Evolutionary conservation across 2,888 invertebrate species (phyloP).

Genomic region (Tiliacea citrago): DNA sequence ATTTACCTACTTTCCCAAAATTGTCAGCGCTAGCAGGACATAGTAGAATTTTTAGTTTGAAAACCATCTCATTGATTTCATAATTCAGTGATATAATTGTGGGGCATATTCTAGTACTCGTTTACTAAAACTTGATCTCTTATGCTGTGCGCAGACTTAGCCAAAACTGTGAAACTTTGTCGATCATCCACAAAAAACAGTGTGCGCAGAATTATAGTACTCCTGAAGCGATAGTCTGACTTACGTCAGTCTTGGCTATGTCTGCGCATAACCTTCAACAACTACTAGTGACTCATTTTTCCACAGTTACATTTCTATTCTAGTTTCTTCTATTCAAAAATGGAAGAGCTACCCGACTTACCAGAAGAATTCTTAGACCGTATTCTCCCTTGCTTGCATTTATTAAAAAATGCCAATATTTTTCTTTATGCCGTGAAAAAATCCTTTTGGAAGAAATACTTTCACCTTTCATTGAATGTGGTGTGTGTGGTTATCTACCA

Average conservation of each 20-base stretch:
- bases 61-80: not conserved
- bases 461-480: conserved; percentile 52
- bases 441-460: conserved; percentile 41
- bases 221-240: not conserved
- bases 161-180: not conserved
- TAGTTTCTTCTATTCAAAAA: conserved; percentile 14
- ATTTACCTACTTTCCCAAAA: not conserved
- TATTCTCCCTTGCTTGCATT: conserved; percentile 55
- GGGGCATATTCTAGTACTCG: not conserved
- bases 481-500: conserved; percentile 47
- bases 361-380: conserved; percentile 64
- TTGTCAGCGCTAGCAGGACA: not conserved
- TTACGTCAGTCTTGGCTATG: not conserved
- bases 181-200: not conserved
- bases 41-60: not conserved
- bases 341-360: conserved; percentile 54
- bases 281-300: not conserved
- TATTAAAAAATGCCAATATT: conserved; percentile 62
- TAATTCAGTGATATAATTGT: not conserved
- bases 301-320: too few species aligned
- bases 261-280: not conserved
- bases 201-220: not conserved
- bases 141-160: not conserved
- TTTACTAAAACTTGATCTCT: not conserved
- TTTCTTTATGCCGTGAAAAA: conserved; percentile 50